phyloP scores from a whole-genome alignment of 2,888 invertebrate genomes.

The Heliconius aoede region DNA sequence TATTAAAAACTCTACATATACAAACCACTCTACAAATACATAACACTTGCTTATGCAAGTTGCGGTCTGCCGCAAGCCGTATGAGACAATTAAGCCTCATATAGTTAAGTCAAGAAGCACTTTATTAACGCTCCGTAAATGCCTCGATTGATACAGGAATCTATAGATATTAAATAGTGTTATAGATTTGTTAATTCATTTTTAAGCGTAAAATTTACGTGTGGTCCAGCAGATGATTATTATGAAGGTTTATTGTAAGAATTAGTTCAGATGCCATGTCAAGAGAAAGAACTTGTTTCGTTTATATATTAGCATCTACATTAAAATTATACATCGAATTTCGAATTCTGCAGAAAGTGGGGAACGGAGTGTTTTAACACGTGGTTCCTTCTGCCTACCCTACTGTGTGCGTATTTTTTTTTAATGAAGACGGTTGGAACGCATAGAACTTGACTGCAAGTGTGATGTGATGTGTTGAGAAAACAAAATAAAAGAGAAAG shows the following conservation, averaged over 20 bases:
- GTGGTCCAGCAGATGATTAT: not conserved
- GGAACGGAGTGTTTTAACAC: too few species aligned
- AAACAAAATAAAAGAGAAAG: too few species aligned
- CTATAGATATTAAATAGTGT: slow-evolving; percentile 23
- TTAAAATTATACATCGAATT: too few species aligned
- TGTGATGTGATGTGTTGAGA: too few species aligned
- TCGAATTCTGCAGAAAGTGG: too few species aligned
- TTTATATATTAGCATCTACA: not conserved
- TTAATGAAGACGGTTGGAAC: too few species aligned
- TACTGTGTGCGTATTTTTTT: too few species aligned
- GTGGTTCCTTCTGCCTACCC: too few species aligned
- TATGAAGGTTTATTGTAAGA: not conserved
- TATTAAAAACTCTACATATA: not conserved
- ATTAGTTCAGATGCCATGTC: not conserved
- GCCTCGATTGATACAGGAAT: slow-evolving; percentile 31
- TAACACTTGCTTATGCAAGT: slow-evolving; percentile 11
- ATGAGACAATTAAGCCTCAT: slow-evolving; percentile 31
- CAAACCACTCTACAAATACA: not conserved
- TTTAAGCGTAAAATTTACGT: not conserved
- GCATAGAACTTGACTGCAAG: too few species aligned
- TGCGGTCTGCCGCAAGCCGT: slow-evolving; percentile 30
- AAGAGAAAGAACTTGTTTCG: not conserved
- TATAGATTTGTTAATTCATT: slow-evolving; percentile 20
- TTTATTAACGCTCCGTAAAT: slow-evolving; percentile 33
- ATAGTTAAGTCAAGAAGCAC: slow-evolving; percentile 25